phyloP scores from a whole-genome alignment of 1,140 invertebrate genomes.

The Pomacea maculata region DNA sequence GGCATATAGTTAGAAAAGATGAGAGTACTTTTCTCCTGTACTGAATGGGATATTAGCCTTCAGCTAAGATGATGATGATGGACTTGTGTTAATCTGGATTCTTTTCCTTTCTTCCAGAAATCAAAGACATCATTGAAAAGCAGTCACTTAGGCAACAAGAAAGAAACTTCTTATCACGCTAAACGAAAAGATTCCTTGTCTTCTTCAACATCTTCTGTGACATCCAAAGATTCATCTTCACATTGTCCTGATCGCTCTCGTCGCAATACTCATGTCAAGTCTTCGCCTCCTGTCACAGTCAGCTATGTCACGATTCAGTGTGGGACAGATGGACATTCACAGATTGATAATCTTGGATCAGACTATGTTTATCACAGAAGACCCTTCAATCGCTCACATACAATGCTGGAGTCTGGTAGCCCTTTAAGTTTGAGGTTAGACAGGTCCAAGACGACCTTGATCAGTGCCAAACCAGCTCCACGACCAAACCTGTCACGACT shows the following conservation, averaged over 20 bases:
- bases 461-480: conserved; percentile 38
- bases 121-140: conserved; percentile 22
- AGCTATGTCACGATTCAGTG: conserved; percentile 46
- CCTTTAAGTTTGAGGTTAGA: conserved; percentile 17
- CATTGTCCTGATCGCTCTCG: conserved; percentile 10
- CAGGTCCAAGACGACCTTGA: conserved; percentile 21
- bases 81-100: background rate
- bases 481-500: conserved; percentile 35
- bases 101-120: conserved; percentile 20
- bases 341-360: conserved; percentile 13
- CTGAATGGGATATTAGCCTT: too few relatives aligned
- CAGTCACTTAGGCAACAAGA: background rate
- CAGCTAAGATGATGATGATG: too few relatives aligned
- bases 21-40: too few relatives aligned
- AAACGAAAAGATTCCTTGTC: conserved; percentile 15
- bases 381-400: conserved; percentile 16
- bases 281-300: conserved; percentile 36
- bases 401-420: background rate
- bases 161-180: conserved; percentile 7
- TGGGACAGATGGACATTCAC: conserved; percentile 18
- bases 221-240: background rate
- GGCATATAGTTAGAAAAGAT: too few relatives aligned
- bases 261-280: conserved; percentile 24
- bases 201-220: conserved; percentile 4
- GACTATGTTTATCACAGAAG: conserved; percentile 17